Base-by-base conservation (phyloP, 2,113 vertebrate genomes). In the Rutilus rutilus region DNA sequence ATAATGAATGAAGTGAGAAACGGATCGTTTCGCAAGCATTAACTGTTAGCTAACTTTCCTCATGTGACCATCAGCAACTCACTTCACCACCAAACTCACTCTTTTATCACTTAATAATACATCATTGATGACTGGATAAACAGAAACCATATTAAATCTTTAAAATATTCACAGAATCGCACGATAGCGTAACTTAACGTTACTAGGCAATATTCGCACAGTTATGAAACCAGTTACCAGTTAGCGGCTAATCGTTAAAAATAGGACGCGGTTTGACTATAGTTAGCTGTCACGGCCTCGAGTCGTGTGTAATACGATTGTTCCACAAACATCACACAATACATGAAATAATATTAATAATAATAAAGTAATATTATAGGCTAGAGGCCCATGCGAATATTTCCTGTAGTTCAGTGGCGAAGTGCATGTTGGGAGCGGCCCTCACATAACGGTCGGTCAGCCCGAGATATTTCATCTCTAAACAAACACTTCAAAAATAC, bases 361-460 rank as follows among this genome's bases (percentile, higher is more conserved):
- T 33, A 3, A 6, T 33, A 1, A 0, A 17, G 2, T 15, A 17
- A 5, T 52, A 52, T 52, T 52, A 17, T 52, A 52, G n/a, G n/a
- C n/a, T n/a, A n/a, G 50, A 17, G 14, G 14, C 14, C 14, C 50
- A 5, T 5, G 50, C 14, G 14, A 15, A 50, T 50, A 17, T 57
- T 5, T 23, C 7, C 33, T 71, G 67, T 25, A 42, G 77, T 39
- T 19, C 0, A 52, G 74, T 3, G 47, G 47, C 5, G 47, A 33
- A 36, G 39, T 75, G 42, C 6, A 23, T 21, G 59, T 9, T 39
- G 79, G 79, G 79, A 67, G 79, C 33, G 79, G 79, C 79, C 62
- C 45, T 50, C 79, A 82, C 19, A 82, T 82, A 82, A 82, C 79
- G 79, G 79, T 82, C 52, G 52, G 52, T 6, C 45, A 25, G 25